Evolutionary conservation across 2,113 vertebrate species (phyloP).

Genomic region (Brevimyrus niger): DNA sequence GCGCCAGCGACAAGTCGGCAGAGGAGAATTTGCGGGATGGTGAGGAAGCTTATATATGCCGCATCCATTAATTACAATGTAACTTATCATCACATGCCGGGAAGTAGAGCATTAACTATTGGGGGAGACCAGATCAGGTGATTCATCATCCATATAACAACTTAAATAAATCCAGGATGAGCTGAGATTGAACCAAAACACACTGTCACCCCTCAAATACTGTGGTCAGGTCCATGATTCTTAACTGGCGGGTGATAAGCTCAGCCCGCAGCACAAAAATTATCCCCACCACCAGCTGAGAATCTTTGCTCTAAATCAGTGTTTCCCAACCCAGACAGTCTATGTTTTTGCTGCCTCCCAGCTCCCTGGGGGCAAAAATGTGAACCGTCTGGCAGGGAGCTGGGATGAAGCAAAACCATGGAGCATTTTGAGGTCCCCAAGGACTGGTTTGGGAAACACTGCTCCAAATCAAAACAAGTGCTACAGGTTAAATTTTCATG

Average conservation of each 20-base stretch:
- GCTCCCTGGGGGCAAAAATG: neutral
- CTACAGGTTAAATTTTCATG: neutral
- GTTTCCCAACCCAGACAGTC: neutral
- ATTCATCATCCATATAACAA: neutral
- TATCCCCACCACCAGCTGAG: neutral
- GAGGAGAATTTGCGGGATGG: slow-evolving; percentile 59
- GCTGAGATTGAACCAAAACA: neutral
- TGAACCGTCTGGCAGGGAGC: neutral
- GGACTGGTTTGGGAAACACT: neutral
- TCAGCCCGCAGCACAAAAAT: neutral
- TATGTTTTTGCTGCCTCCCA: neutral
- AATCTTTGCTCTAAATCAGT: neutral
- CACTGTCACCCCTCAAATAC: neutral
- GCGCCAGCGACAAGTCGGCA: slow-evolving; percentile 58
- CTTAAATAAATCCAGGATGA: neutral
- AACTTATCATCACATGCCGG: neutral
- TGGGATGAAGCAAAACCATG: neutral
- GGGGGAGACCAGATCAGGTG: neutral
- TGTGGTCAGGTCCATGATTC: neutral
- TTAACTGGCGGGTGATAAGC: neutral
- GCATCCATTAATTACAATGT: neutral
- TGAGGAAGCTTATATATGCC: slow-evolving; percentile 31
- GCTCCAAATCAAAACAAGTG: neutral
- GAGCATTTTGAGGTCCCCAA: neutral
- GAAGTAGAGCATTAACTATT: neutral